Evolutionary conservation across 2,888 invertebrate species (phyloP), one percentile per base, ranked within the genome.

Genomic region (Oxytorus armatus): DNA sequence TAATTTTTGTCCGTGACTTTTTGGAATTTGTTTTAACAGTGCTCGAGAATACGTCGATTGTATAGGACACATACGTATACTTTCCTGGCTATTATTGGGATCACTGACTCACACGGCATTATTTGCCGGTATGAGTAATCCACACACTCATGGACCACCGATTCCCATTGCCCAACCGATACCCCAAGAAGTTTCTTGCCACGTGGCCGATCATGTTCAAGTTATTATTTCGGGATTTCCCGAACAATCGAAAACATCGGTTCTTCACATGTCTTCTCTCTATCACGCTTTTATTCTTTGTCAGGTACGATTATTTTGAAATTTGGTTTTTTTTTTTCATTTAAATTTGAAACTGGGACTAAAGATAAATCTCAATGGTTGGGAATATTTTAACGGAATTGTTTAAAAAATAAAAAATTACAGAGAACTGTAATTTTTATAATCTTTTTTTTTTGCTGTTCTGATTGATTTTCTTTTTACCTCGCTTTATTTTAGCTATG

Each of bases 231-330:
- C 98, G 0, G 98, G 98, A 8, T 99, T 99, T 93, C 98, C 98
- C 36, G 99, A 99, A 90, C 98, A 98, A 89, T 96, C 96, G 0
- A 98, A 98, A 93, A 95, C 97, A 1, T 97, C 97, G 0, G 97
- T 97, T 3, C 94, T 97, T 70, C 98, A 99, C 89, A 98, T 99
- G 98, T 97, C 97, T 66, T 98, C 98, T 0, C 93, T 99, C 66
- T 98, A 98, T 92, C 98, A 99, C 92, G 98, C 99, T 2, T 99
- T 99, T 92, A 97, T 98, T 79, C 94, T 99, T 61, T 99, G 99
- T 90, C 99, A 99, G 93, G 95, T 95, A 92, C 89, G 66, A 53
- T 59, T 82, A 39, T 70, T 79, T 47, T 0, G 4, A 69, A 36
- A 33, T 0, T 70, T 33, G 21, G 23, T 23, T 44, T 53, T 23